These are phyloP conservation scores for Trachelus troglodyta DNA, from an alignment of 2,888 invertebrate genomes.

Conservation along the genomic window DNA sequence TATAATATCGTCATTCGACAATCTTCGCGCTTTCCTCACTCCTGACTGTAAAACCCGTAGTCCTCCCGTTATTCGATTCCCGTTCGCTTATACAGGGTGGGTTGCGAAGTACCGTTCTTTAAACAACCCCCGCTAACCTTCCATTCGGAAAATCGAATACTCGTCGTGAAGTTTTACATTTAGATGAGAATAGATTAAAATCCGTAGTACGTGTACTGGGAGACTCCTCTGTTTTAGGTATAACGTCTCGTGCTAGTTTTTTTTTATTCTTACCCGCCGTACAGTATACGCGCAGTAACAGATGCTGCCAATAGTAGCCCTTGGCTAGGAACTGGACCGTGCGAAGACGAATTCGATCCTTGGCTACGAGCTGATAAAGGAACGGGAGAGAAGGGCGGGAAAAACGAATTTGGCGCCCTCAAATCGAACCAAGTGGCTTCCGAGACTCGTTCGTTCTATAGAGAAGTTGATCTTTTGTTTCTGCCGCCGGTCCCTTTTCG, in stretches of 20 bases:
- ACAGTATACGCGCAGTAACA: background rate
- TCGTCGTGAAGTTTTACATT: background rate
- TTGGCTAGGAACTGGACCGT: background rate
- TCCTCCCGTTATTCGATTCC: background rate
- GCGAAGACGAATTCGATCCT: background rate
- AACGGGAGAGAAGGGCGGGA: slow-evolving; percentile 6
- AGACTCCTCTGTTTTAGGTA: background rate
- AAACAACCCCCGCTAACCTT: background rate
- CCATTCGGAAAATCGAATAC: background rate
- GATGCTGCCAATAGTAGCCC: background rate
- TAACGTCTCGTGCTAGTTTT: background rate
- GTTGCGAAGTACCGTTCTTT: background rate
- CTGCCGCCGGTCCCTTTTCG: slow-evolving; percentile 10
- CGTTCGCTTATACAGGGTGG: background rate
- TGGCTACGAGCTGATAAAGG: background rate
- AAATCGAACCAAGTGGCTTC: slow-evolving; percentile 32
- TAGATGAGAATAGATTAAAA: background rate
- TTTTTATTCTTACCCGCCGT: background rate
- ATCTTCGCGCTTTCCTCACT: background rate
- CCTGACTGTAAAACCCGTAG: background rate
- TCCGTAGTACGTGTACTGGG: background rate
- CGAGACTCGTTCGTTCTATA: slow-evolving; percentile 30
- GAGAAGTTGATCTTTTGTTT: slow-evolving; percentile 29
- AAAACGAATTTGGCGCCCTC: slow-evolving; percentile 33
- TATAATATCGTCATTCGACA: background rate